Evolutionary conservation across 1,140 invertebrate species (phyloP).

Genomic region (Calephelis nemesis): DNA sequence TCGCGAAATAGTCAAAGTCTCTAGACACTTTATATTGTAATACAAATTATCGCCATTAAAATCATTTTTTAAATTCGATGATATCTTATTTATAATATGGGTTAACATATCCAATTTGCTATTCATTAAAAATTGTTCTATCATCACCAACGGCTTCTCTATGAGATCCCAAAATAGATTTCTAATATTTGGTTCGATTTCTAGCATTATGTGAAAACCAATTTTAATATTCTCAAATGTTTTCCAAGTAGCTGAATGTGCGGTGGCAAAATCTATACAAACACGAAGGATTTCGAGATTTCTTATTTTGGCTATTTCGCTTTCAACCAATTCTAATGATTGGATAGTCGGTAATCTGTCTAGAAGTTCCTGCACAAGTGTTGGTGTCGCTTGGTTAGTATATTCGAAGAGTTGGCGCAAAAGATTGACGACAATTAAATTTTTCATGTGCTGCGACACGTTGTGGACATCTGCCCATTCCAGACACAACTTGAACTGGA

Average conservation of each 20-base stretch:
- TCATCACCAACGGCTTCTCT: constrained; percentile 83
- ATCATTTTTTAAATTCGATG: constrained; percentile 62
- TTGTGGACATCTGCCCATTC: constrained; percentile 81
- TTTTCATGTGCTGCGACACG: constrained; percentile 72
- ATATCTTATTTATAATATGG: constrained; percentile 76
- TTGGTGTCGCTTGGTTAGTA: constrained; percentile 56
- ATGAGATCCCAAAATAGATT: constrained; percentile 82
- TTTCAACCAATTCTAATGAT: constrained; percentile 81
- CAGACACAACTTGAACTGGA: constrained; percentile 81
- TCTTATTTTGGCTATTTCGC: constrained; percentile 81
- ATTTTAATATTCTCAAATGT: constrained; percentile 79
- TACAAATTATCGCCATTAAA: constrained; percentile 70
- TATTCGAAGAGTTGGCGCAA: constrained; percentile 69
- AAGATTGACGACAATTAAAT: constrained; percentile 62
- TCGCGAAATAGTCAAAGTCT: constrained; percentile 62
- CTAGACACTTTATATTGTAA: constrained; percentile 73
- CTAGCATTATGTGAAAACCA: constrained; percentile 81
- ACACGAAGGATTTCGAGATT: constrained; percentile 82
- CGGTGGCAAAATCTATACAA: constrained; percentile 80
- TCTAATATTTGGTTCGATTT: constrained; percentile 79
- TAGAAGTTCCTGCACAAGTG: constrained; percentile 71
- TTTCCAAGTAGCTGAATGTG: constrained; percentile 69
- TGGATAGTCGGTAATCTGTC: constrained; percentile 75
- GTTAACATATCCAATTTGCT: constrained; percentile 84
- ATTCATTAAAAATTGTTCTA: constrained; percentile 89